Base-by-base conservation (phyloP, 2,113 vertebrate species). In the Petrocephalus zakoni region DNA sequence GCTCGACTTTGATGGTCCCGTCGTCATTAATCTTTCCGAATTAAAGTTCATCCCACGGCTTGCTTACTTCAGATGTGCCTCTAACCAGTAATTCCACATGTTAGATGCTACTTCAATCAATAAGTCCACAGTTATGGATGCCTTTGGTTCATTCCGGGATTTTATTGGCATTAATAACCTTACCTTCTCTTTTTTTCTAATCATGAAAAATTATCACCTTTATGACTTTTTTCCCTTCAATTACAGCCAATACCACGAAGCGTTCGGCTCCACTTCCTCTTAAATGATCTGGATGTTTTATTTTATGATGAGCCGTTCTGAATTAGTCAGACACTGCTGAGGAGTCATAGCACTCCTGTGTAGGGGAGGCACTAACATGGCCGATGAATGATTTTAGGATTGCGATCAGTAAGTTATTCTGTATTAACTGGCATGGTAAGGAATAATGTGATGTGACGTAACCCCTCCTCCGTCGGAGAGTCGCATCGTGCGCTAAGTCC, bases 211-310 rank as follows among this genome's bases (percentile, higher is more conserved):
- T 94, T 93, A 94, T 92, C 92, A 93, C 92, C 93, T 92, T 78
- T 29, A 93, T 91, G 85, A 93, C 93, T 93, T 92, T 94, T 94
- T 93, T 93, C 94, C 61, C n/a, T 94, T 93, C 94, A 90, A 88
- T 91, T 90, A 92, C 92, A 93, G 91, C 92, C 92, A 90, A 89
- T 88, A 92, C 93, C 91, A 93, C 5, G 81, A 83, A 83, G 91
- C 91, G 93, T 94, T 94, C 93, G 92, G 93, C 93, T 92, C 93
- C 92, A 93, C 93, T 95, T 94, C 94, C 93, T 94, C 92, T 94
- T 93, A 94, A 94, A 94, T 95, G 92, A 94, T 93, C 91, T 93
- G 94, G 88, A 93, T 94, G 94, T 95, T 95, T 95, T 94, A 95
- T 93, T 93, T 90, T 93, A 93, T 93, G 93, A 93, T 68, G 84